Percentiles rank a stretch among this genome's conserved stretches.
Conservation (phyloP, 2,113 vertebrate genomes). For the Lagenorhynchus albirostris region DNA sequence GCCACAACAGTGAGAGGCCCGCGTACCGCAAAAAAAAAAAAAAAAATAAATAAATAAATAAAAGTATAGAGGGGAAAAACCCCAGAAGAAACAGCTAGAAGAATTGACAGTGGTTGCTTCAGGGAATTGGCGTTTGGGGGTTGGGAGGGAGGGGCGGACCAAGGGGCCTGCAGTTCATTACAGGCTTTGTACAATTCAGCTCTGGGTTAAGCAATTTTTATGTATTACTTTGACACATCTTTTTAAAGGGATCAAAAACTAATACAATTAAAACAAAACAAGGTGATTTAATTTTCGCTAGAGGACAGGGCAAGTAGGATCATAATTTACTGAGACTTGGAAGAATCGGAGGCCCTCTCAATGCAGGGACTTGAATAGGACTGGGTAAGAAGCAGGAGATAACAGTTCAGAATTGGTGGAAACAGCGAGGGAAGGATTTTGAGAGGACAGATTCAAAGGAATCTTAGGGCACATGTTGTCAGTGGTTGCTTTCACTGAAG, state of each 20-base stretch:
- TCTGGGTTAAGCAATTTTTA: neutral
- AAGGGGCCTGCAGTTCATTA: neutral
- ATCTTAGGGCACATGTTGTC: neutral
- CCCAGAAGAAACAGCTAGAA: neutral
- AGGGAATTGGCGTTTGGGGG: neutral
- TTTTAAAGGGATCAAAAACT: neutral
- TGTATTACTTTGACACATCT: neutral
- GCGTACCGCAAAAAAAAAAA: too few relatives aligned
- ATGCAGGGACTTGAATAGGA: neutral
- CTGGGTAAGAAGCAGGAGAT: neutral
- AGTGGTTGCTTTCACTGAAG: neutral
- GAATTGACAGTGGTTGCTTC: neutral
- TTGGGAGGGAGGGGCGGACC: fast-evolving
- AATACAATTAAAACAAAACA: neutral
- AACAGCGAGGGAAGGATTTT: neutral
- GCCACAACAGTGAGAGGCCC: too few relatives aligned
- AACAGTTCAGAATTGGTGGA: neutral
- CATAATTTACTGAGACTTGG: neutral
- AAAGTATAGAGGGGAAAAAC: too few relatives aligned
- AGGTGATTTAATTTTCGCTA: neutral
- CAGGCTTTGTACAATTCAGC: too few relatives aligned
- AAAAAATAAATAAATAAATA: too few relatives aligned
- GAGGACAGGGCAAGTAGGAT: fast-evolving
- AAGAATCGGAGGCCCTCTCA: too few relatives aligned
- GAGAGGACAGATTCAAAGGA: neutral